Evolutionary conservation across 2,797 vertebrate species (phyloP), one percentile per base, ranked within the genome.

Genomic region (Oreortyx pictus): DNA sequence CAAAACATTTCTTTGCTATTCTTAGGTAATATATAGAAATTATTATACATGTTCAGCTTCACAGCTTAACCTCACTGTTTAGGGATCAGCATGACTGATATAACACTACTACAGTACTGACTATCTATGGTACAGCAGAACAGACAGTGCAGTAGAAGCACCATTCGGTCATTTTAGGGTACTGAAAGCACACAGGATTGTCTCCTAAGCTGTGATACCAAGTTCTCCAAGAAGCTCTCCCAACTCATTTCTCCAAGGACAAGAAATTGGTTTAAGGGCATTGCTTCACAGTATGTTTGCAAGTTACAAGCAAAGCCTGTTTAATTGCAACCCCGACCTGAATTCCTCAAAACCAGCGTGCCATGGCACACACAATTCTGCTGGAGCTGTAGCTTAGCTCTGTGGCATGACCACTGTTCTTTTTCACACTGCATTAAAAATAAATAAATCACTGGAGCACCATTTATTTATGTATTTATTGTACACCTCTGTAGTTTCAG

Each of bases 291-390:
- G 19, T 14, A 31, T 5, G 9, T 35, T 6, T 89, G 33, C 35
- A 76, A 92, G 71, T 65, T 74, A 82, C 46, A 82, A 88, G 74
- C 60, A 77, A 79, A 76, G 57, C 18, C 29, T 65, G 18, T 16
- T 86, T 64, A 80, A 73, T 56, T 86, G 76, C 81, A 94, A 75
- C 84, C 39, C 84, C 93, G 89, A 94, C 84, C 95, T 78, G 47
- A 62, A 92, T 94, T 94, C 77, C 29, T 0, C 80, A 64, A 62
- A 66, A 67, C 24, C 76, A 37, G 39, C 0, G 0, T 19, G 22
- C 59, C 60, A 62, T 15, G 86, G 57, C 46, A 75, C 46, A 68
- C 18, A n/a, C n/a, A 27, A 47, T 23, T 35, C 80, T 31, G 47
- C 20, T 52, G 19, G 35, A 84, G 80, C 79, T 82, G 80, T 22